Percentiles rank a stretch among this genome's conserved stretches.
phyloP scores from a whole-genome alignment of 2,113 vertebrate species.

The Egretta garzetta region DNA sequence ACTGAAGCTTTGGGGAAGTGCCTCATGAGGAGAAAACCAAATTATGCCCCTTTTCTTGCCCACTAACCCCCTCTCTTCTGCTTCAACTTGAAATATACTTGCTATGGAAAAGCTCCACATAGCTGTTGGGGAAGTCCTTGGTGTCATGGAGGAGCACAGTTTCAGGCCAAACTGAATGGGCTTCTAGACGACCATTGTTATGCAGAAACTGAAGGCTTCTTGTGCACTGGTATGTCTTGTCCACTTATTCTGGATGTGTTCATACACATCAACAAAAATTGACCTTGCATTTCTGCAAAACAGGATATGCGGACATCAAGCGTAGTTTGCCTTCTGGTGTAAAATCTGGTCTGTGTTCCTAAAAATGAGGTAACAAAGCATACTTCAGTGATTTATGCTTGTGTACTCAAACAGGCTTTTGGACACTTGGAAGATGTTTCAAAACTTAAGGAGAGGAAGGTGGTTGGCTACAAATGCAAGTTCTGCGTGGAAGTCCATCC shows the following conservation, averaged over 20 bases:
- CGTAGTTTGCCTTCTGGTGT: not conserved
- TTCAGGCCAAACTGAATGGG: not conserved
- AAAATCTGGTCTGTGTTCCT: not conserved
- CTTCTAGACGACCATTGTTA: not conserved
- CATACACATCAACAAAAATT: not conserved
- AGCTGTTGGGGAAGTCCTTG: not conserved
- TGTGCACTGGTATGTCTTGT: not conserved
- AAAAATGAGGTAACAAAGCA: not conserved
- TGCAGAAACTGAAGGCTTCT: not conserved
- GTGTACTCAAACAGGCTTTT: slow-evolving; percentile 78
- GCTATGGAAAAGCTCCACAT: not conserved
- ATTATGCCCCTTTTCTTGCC: not conserved
- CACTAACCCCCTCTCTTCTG: not conserved
- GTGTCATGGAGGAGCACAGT: not conserved
- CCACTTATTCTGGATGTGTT: not conserved
- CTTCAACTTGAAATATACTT: not conserved
- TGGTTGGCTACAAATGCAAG: slow-evolving; percentile 95
- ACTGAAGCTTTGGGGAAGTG: not conserved
- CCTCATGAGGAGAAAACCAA: not conserved
- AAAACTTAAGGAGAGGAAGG: slow-evolving; percentile 82
- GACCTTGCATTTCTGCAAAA: not conserved
- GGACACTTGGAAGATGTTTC: slow-evolving; percentile 80
- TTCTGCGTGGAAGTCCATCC: slow-evolving; percentile 97
- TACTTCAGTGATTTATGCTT: slow-evolving; percentile 14
- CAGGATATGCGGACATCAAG: not conserved